phyloP scores from a whole-genome alignment of 2,113 vertebrate species.

The Onychostoma macrolepis region DNA sequence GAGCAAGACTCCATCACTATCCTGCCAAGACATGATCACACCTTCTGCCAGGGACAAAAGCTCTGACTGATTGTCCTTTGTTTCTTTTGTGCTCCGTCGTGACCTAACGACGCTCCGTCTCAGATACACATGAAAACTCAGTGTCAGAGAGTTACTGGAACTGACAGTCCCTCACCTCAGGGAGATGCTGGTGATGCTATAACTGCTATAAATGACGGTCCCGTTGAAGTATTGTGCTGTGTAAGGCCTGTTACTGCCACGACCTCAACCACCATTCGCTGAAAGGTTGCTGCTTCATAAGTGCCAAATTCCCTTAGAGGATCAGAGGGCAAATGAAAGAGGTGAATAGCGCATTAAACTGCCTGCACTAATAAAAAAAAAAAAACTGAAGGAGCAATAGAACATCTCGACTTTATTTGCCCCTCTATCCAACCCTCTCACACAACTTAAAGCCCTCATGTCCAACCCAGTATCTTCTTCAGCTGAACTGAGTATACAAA shows the following conservation, averaged over 20 bases:
- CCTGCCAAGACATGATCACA: neutral
- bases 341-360: constrained; percentile 5
- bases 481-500: neutral
- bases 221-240: neutral
- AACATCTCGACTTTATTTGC: constrained; percentile 5
- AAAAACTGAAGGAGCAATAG: constrained; percentile 14
- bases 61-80: no score
- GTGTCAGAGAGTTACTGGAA: constrained; percentile 14
- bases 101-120: neutral
- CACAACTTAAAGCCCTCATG: neutral
- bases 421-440: neutral
- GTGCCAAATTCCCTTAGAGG: constrained; percentile 9
- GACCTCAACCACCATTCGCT: neutral
- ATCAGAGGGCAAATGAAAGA: constrained; percentile 9
- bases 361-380: neutral
- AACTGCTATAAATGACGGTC: neutral
- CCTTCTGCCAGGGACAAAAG: neutral
- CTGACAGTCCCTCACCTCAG: constrained; percentile 1
- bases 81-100: neutral
- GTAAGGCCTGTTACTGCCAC: constrained; percentile 10
- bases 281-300: neutral
- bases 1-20: neutral
- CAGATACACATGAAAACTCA: neutral
- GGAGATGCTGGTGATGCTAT: neutral
- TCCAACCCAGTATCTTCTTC: neutral